Base-by-base conservation (phyloP, 2,797 vertebrate species). In the Lithobates pipiens region DNA sequence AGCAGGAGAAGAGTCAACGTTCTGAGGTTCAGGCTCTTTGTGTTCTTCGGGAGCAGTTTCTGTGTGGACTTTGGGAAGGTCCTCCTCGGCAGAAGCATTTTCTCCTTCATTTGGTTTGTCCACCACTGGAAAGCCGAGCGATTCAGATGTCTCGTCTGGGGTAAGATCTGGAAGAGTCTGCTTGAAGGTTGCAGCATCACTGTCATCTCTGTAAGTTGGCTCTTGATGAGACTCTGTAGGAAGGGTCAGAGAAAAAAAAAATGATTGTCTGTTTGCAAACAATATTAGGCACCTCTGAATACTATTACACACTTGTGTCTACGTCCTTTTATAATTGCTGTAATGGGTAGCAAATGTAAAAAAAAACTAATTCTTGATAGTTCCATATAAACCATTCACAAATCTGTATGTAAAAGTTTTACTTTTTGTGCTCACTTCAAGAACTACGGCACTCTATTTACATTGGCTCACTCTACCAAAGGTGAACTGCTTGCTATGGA, bases 81-180 rank as follows among this genome's bases (percentile, higher is more conserved):
- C 94, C 87, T 96, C 95, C 1, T 91, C 94, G n/a, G 89, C 85
- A 68, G 76, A 50, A 78, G 34, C 54, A 89, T 94, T 95, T 23
- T 93, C 94, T 72, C 94, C 92, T 80, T 92, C 89, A 74, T 93
- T 93, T 91, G 93, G 92, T 90, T 93, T 90, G 69, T 89, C 92
- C 80, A 88, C 73, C 36, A 91, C 72, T 69, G 93, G 92, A 91
- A 93, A 93, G 92, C 90, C 0, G 67, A 91, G 93, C 80, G 89
- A 95, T 87, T 98, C 98, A 3, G 94, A 97, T 92, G 97, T 95
- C 92, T 99, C 97, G 0, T 98, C 97, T 0, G 97, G 97, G 92
- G 97, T 97, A 91, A 97, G 94, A 92, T 99, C 98, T 32, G 98
- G 97, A 90, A 97, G 97, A 92, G 97, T 97, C 89, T 97, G 98